Evolutionary conservation across 2,113 vertebrate species (phyloP).

Genomic region (Eulemur rufifrons): DNA sequence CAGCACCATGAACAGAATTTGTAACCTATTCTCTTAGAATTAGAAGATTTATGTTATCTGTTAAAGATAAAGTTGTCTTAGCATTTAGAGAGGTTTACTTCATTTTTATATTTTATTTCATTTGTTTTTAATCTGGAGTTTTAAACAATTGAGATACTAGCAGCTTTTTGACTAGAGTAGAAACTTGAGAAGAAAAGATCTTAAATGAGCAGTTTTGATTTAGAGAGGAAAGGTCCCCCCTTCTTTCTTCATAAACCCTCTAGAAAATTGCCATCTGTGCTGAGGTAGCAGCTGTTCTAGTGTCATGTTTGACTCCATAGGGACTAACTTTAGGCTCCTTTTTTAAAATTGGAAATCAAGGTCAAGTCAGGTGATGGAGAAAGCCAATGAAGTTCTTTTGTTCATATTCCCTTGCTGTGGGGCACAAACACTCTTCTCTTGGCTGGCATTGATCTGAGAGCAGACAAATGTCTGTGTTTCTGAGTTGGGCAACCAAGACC

Average conservation of each 20-base stretch:
- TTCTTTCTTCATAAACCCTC: constrained; percentile 24
- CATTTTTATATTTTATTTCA: constrained; percentile 11
- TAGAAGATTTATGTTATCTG: background rate
- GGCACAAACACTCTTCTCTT: background rate
- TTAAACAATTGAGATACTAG: constrained; percentile 32
- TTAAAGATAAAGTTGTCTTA: background rate
- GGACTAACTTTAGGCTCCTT: constrained; percentile 52
- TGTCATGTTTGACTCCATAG: background rate
- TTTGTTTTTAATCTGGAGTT: constrained; percentile 32
- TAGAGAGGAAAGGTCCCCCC: constrained; percentile 1
- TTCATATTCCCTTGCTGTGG: constrained; percentile 9
- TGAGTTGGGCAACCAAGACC: background rate
- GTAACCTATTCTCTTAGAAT: background rate
- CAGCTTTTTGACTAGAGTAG: constrained; percentile 3
- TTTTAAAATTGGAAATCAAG: constrained; percentile 69
- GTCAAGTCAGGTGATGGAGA: constrained; percentile 54
- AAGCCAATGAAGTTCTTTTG: constrained; percentile 16
- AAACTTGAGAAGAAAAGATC: constrained; percentile 33
- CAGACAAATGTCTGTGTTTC: background rate
- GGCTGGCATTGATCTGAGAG: background rate
- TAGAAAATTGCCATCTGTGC: background rate
- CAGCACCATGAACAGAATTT: background rate
- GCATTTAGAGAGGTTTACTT: background rate
- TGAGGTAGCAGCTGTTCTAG: constrained; percentile 48
- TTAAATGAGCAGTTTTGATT: constrained; percentile 25